Evolutionary conservation across 2,888 invertebrate species (phyloP).

Genomic region (Ophioninae sp.): DNA sequence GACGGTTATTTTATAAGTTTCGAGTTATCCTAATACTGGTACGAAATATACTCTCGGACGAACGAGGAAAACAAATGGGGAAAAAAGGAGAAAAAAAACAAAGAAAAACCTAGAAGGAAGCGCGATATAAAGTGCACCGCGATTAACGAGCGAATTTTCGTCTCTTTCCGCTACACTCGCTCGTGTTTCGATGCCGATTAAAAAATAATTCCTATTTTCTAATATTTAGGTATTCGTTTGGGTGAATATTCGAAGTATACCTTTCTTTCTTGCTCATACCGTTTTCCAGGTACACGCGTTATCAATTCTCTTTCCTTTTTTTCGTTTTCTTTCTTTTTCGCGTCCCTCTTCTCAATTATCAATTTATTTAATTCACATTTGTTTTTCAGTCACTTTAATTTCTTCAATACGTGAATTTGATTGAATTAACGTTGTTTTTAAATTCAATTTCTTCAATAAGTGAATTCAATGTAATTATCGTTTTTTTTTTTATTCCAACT

Average conservation of each 20-base stretch:
- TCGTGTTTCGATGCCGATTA: conserved; percentile 1
- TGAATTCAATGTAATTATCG: background rate
- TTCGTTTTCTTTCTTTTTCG: background rate
- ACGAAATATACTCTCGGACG: conserved; percentile 46
- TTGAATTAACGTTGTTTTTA: too few relatives aligned
- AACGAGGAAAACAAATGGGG: conserved; percentile 4
- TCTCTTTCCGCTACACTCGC: background rate
- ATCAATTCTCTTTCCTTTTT: background rate
- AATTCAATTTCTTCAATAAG: too few relatives aligned
- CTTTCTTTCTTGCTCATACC: conserved; percentile 21
- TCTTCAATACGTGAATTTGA: too few relatives aligned
- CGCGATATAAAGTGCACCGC: conserved; percentile 9
- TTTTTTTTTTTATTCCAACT: too few relatives aligned
- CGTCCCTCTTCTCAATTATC: background rate
- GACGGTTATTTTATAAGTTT: too few relatives aligned
- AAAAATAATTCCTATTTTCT: conserved; percentile 35
- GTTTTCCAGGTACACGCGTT: conserved; percentile 52
- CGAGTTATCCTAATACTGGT: conserved; percentile 59
- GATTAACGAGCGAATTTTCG: background rate
- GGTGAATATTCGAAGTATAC: conserved; percentile 35
- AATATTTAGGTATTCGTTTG: background rate
- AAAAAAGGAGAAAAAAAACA: background rate
- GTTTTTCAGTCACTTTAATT: background rate
- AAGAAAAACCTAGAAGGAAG: conserved; percentile 29
- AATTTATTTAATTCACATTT: background rate